These are phyloP conservation scores for Austrofundulus limnaeus DNA, from an alignment of 2,113 vertebrate species.

Conservation along the genomic window DNA sequence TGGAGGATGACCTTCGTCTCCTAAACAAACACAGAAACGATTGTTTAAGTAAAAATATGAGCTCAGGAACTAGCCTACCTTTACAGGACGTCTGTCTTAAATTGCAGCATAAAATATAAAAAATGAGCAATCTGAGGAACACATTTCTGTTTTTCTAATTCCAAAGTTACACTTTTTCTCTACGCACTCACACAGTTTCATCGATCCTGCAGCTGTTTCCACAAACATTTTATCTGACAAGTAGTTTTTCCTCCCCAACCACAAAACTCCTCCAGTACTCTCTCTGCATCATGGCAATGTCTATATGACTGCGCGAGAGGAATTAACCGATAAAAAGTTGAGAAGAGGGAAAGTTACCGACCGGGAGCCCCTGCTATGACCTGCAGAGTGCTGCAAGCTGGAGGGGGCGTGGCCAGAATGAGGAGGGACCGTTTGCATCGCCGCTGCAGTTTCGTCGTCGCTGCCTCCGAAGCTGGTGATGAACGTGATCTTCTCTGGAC, in stretches of 20 bases:
- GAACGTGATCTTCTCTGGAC: constrained; percentile 93
- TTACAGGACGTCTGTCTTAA: constrained; percentile 16
- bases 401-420: constrained; percentile 76
- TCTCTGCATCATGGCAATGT: constrained; percentile 49
- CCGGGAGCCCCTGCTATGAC: constrained; percentile 95
- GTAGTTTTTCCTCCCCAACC: constrained; percentile 44
- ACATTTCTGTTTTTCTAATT: background rate
- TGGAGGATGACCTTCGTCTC: constrained; percentile 80
- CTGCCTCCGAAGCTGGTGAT: constrained; percentile 97
- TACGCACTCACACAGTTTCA: constrained; percentile 26
- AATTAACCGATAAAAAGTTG: constrained; percentile 76
- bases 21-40: constrained; percentile 68
- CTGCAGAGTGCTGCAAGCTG: constrained; percentile 81
- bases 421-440: constrained; percentile 62
- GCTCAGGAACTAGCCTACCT: constrained; percentile 39
- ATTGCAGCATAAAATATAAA: background rate
- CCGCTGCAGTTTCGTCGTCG: constrained; percentile 84
- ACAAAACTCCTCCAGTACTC: constrained; percentile 39
- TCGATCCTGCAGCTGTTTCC: background rate
- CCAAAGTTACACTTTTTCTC: background rate
- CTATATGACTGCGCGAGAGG: constrained; percentile 54
- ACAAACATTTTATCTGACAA: constrained; percentile 3
- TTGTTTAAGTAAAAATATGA: constrained; percentile 27
- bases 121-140: background rate
- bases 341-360: constrained; percentile 89